Conservation (phyloP, 2,797 vertebrate species). For the Champsocephalus gunnari region DNA sequence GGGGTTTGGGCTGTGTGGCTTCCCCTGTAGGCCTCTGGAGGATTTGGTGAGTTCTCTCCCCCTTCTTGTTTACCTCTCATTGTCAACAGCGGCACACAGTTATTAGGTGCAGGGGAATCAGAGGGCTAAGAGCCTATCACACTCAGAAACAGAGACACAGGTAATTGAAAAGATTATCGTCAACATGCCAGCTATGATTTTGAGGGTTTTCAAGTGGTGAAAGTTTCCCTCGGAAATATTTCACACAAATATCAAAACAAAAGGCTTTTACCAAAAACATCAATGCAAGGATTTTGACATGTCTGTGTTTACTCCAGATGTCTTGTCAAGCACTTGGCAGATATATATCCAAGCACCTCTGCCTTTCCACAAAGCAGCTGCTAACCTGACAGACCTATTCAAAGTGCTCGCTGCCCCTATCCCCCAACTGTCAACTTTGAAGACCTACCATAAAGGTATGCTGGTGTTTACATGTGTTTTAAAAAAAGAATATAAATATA, state of each 20-base stretch:
- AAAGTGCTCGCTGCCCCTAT: slow-evolving; percentile 22
- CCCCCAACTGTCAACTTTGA: neutral
- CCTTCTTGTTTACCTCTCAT: slow-evolving; percentile 85
- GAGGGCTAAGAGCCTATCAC: slow-evolving; percentile 78
- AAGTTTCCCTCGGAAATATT: slow-evolving; percentile 74
- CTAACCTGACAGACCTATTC: slow-evolving; percentile 52
- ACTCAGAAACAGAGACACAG: slow-evolving; percentile 75
- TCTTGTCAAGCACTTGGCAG: slow-evolving; percentile 78
- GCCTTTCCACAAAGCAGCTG: slow-evolving; percentile 32
- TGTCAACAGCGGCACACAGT: slow-evolving; percentile 81
- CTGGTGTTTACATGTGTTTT: slow-evolving; percentile 10
- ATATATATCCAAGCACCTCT: slow-evolving; percentile 58
- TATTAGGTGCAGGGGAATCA: slow-evolving; percentile 72
- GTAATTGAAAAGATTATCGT: slow-evolving; percentile 88
- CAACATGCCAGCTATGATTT: slow-evolving; percentile 81
- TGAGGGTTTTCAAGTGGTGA: slow-evolving; percentile 74
- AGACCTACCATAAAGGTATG: neutral
- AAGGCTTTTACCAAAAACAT: slow-evolving; percentile 71
- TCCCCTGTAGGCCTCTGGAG: slow-evolving; percentile 84
- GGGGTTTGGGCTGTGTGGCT: slow-evolving; percentile 80
- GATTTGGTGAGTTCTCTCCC: slow-evolving; percentile 75
- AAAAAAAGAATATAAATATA: slow-evolving; percentile 9
- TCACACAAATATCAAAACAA: slow-evolving; percentile 69
- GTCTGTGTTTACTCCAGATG: slow-evolving; percentile 76
- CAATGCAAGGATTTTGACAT: slow-evolving; percentile 74